Base-by-base conservation (phyloP, 2,113 vertebrate species). In the Isurus oxyrinchus region DNA sequence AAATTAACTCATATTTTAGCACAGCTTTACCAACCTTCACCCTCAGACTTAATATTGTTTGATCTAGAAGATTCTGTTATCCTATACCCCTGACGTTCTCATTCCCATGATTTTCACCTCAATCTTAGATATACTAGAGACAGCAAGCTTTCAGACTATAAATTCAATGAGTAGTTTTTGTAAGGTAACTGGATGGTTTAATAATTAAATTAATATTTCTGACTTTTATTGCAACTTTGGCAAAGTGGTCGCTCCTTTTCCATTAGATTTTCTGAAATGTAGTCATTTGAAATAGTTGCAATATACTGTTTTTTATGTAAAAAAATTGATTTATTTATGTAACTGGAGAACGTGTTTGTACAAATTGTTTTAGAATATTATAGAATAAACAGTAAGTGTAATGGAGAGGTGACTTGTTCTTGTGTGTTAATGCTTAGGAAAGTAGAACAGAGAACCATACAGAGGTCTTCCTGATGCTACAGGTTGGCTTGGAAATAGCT, bases 281-380 rank as follows among this genome's bases (percentile, higher is more conserved):
- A 72, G 49, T 95, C 10, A 55, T 95, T 95, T 95, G 94, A 72
- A 72, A 95, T 72, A 67, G 63, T 67, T 95, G 40, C 55, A 61
- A 72, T 95, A 69, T 95, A 95, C 66, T 19, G 53, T 49, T 95
- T 67, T 95, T 95, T 72, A 72, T 76, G 23, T 69, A 69, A 95
- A 55, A 72, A 95, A 35, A 67, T 95, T 23, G 44, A 31, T 31
- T 95, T 95, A 95, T 95, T 95, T 76, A 72, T 95, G 94, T 72
- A 72, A 72, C n/a, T 95, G 94, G 40, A 72, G 27, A 72, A 76
- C 16, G 44, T 72, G 94, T 35, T 55, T 69, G 63, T 72, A 76
- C 10, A 76, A 55, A 5, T 55, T 95, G 94, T 95, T 95, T 95
- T 95, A 53, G 44, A 94, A 55, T 95, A 72, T 44, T 53, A 25